Conservation (phyloP, 2,797 vertebrate species). For the Sphenodon punctatus region DNA sequence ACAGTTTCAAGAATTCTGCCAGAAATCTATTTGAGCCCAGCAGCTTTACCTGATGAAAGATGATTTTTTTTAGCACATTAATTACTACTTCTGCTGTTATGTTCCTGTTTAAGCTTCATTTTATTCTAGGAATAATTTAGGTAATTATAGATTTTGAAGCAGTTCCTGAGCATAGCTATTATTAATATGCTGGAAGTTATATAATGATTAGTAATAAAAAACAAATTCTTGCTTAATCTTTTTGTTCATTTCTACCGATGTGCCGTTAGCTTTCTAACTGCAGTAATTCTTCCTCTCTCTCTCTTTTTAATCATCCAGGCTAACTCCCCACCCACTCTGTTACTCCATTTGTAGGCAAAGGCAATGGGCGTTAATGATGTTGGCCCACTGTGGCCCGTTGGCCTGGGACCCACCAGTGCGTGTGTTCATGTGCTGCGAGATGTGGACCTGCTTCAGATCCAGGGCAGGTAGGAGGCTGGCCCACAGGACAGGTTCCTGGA, state of each 20-base stretch:
- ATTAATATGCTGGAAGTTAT: accelerated
- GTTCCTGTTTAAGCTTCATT: not conserved
- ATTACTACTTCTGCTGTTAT: not conserved
- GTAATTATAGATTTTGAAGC: not conserved
- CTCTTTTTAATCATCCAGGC: not conserved
- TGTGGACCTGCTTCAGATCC: too few species aligned
- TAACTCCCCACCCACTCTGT: not conserved
- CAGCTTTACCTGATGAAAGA: not conserved
- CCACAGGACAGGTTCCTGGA: too few species aligned
- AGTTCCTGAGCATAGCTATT: not conserved
- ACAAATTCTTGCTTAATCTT: not conserved
- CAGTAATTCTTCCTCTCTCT: not conserved
- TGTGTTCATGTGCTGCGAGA: too few species aligned
- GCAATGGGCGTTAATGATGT: too few species aligned
- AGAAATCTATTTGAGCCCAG: not conserved
- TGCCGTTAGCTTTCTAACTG: not conserved
- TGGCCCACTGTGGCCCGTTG: too few species aligned
- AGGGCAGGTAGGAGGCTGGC: too few species aligned
- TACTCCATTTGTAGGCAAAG: not conserved
- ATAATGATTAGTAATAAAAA: not conserved
- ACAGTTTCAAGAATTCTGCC: not conserved
- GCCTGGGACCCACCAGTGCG: too few species aligned
- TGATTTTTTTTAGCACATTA: not conserved
- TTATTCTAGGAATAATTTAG: not conserved
- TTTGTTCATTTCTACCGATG: not conserved